A percentile compares a stretch with the other conserved stretches of the same genome.
Evolutionary conservation across 1,140 invertebrate species (phyloP).

Genomic region (Piezodorus guildinii): DNA sequence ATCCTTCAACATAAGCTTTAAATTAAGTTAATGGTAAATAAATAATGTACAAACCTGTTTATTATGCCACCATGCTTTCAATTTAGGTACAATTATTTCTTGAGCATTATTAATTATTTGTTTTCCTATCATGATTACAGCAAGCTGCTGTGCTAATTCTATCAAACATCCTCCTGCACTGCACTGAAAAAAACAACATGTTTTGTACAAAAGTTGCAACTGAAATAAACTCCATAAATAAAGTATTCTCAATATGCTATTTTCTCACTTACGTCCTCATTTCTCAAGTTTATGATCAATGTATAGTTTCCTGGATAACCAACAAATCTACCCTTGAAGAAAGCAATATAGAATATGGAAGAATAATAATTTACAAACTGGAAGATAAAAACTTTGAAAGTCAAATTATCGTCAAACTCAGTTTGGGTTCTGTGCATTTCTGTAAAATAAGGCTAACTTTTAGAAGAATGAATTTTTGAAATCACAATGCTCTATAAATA

Average conservation of each 20-base stretch:
- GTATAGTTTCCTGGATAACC: constrained; percentile 66
- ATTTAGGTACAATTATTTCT: constrained; percentile 58
- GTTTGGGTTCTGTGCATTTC: constrained; percentile 75
- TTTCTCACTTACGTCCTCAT: constrained; percentile 49
- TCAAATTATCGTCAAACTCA: constrained; percentile 72
- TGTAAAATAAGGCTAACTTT: constrained; percentile 33
- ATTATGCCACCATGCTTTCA: constrained; percentile 45
- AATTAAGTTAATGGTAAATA: no score
- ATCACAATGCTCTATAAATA: not conserved
- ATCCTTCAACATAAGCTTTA: no score
- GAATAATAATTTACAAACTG: constrained; percentile 82
- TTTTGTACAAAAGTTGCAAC: not conserved
- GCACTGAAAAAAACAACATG: constrained; percentile 40
- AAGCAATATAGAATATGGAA: constrained; percentile 76
- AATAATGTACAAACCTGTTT: constrained; percentile 32
- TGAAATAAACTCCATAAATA: not conserved
- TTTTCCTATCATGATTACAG: constrained; percentile 77
- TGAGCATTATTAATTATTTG: constrained; percentile 69
- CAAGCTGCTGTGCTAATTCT: constrained; percentile 69
- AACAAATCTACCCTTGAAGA: constrained; percentile 69
- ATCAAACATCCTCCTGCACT: constrained; percentile 69
- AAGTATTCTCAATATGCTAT: not conserved
- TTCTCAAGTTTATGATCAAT: constrained; percentile 52
- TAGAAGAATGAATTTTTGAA: constrained; percentile 1
- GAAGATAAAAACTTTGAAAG: constrained; percentile 76